Base-by-base conservation (phyloP, 2,888 invertebrate genomes). In the Mongoloraphidia duomilia region DNA sequence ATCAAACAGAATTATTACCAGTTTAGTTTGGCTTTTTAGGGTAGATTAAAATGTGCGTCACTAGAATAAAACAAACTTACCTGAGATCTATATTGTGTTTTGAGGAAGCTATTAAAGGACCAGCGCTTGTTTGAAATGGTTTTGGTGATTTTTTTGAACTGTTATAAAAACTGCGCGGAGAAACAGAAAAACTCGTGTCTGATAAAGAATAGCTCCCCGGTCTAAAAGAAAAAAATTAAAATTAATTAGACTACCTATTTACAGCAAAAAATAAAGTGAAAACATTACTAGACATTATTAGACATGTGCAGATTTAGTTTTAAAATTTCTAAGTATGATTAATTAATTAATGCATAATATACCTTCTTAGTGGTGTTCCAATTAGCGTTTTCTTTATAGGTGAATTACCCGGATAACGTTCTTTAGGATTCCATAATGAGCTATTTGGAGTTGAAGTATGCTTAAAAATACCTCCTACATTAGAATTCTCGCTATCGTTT, bases 21-120 rank as follows among this genome's bases (percentile, higher is more conserved):
- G n/a, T n/a, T n/a, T n/a, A n/a, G n/a, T 38, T n/a, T 38, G 11
- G 5, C 3, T 38, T 38, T 41, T 11, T 12, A 14, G 2, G 14
- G 14, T 41, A 3, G n/a, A 41, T 3, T 12, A 42, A 42, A 14
- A 42, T 17, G 17, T 9, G 9, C 12, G 9, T 26, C 12, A 33
- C 44, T 17, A 34, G 26, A 34, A 12, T 33, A 14, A 41, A 36
- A 38, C 39, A 41, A 39, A 58, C 59, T 60, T 60, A 69, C 69
- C 66, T 70, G 2, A 70, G 63, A 59, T 68, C 71, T 17, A 71
- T 67, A 53, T 70, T 71, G 55, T 65, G 72, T 58, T 64, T 63
- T 6, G 69, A 67, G 1, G 72, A 69, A 37, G 69, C 63, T 34
- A 72, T 59, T 35, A 72, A 58, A 1, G 72, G 72, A 34, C 72